Evolutionary conservation across 1,140 invertebrate genomes (phyloP), one percentile per base, ranked within the genome.

Genomic region (Scaptomyza montana): DNA sequence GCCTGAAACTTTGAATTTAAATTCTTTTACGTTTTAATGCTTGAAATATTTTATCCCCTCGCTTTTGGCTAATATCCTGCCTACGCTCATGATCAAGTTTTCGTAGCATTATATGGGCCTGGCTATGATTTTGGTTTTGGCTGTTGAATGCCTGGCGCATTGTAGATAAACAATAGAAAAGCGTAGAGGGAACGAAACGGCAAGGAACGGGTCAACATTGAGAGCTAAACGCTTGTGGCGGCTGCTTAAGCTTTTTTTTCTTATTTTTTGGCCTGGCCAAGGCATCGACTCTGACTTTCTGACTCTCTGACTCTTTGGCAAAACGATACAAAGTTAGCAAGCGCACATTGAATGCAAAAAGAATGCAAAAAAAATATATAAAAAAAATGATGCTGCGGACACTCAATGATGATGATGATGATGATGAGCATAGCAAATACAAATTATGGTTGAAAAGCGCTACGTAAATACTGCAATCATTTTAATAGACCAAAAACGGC

Each of bases 401-500:
- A 71, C 60, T 61, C 59, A 41, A 73, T 75, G 68, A 78, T 72
- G 82, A 87, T 73, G 73, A 70, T 75, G 68, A 78, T 72, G 82
- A 87, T 87, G 82, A 89, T 87, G 84, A 87, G 84, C 79, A 81
- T 72, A 69, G 81, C 78, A 80, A 84, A 89, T 89, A 89, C 84
- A 89, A 89, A 89, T 89, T 89, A 89, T 89, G 84, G 84, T 50
- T 70, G 79, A 77, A 89, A 84, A 86, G 84, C 84, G 82, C 82
- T 78, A 89, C 84, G 84, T 89, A 89, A 89, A 89, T 89, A 89
- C 84, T 89, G 84, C 84, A 89, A 89, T 89, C 84, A 89, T 89
- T 89, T 89, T 89, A 89, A 89, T 89, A 89, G 84, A 89, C 84
- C 84, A 89, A 89, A 89, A 89, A 84, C 85, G 85, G 84, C 84